Evolutionary conservation across 2,797 vertebrate genomes (phyloP).

Genomic region (Sylvilagus floridanus): DNA sequence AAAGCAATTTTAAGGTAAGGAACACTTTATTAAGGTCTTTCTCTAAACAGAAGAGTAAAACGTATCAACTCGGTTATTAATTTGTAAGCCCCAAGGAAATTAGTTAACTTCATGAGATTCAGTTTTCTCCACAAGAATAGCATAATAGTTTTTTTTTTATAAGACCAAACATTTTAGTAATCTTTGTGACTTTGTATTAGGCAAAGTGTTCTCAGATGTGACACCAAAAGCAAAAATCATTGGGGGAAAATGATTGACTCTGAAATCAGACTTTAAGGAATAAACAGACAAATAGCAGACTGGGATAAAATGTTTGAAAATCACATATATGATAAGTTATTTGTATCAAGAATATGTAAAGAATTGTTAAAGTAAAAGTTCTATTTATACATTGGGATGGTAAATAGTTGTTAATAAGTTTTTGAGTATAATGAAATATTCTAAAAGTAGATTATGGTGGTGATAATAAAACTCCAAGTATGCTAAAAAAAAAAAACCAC

Average conservation of each 20-base stretch:
- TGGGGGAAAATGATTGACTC: neutral
- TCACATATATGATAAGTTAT: constrained; percentile 26
- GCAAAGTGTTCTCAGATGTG: constrained; percentile 12
- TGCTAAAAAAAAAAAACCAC: neutral
- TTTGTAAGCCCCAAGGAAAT: constrained; percentile 69
- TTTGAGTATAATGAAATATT: neutral
- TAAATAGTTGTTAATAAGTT: neutral
- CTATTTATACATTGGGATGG: neutral
- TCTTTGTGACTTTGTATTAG: constrained; percentile 58
- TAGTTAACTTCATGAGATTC: constrained; percentile 77
- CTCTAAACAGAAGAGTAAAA: constrained; percentile 61
- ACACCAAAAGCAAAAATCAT: constrained; percentile 15
- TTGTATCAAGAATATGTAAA: constrained; percentile 44
- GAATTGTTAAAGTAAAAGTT: neutral
- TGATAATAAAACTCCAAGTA: neutral
- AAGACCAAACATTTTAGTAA: constrained; percentile 59
- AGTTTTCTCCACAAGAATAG: constrained; percentile 65
- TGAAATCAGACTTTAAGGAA: constrained; percentile 3
- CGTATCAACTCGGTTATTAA: constrained; percentile 54
- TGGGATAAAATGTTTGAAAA: constrained; percentile 51
- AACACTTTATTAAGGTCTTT: constrained; percentile 47
- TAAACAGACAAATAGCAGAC: neutral
- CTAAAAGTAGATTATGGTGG: constrained; percentile 28
- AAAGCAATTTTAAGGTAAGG: constrained; percentile 60
- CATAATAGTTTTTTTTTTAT: constrained; percentile 39